Evolutionary conservation across 2,888 invertebrate species (phyloP).

Genomic region (Lepidonotus clava): DNA sequence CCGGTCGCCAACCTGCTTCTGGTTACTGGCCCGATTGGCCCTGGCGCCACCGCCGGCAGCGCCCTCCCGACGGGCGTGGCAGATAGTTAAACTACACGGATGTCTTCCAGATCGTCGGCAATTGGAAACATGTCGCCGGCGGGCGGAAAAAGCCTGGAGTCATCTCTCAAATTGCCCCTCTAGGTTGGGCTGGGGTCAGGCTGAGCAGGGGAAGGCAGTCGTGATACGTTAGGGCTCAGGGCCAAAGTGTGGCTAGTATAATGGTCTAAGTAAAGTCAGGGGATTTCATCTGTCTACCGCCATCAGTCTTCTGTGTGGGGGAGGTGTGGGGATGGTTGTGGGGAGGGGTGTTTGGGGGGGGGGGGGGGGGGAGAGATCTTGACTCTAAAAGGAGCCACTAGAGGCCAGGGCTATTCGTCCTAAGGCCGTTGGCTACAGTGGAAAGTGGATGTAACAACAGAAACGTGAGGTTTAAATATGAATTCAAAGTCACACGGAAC

Average conservation of each 20-base stretch:
- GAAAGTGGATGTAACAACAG: too few relatives aligned
- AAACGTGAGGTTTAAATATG: too few relatives aligned
- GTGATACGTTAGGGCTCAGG: neutral
- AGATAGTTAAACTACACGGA: slow-evolving; percentile 34
- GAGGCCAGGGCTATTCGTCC: too few relatives aligned
- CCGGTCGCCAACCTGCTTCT: slow-evolving; percentile 23
- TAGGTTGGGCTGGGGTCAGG: neutral
- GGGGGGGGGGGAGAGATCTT: too few relatives aligned
- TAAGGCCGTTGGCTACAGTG: too few relatives aligned
- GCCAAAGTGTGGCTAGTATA: neutral
- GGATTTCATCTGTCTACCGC: neutral
- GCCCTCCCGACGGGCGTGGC: slow-evolving; percentile 35
- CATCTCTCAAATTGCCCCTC: slow-evolving; percentile 39
- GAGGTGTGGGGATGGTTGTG: too few relatives aligned
- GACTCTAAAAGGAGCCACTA: too few relatives aligned
- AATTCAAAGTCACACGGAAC: too few relatives aligned
- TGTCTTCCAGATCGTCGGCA: slow-evolving; percentile 41
- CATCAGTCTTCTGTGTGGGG: too few relatives aligned
- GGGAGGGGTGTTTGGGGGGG: too few relatives aligned
- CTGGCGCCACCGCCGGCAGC: slow-evolving; percentile 47
- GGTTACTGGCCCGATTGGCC: slow-evolving; percentile 47
- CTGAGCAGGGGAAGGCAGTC: neutral
- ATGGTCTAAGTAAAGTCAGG: neutral
- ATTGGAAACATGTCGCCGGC: slow-evolving; percentile 44
- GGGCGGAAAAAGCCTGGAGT: neutral